Base-by-base conservation (phyloP, 2,797 vertebrate genomes). In the Channa striata region DNA sequence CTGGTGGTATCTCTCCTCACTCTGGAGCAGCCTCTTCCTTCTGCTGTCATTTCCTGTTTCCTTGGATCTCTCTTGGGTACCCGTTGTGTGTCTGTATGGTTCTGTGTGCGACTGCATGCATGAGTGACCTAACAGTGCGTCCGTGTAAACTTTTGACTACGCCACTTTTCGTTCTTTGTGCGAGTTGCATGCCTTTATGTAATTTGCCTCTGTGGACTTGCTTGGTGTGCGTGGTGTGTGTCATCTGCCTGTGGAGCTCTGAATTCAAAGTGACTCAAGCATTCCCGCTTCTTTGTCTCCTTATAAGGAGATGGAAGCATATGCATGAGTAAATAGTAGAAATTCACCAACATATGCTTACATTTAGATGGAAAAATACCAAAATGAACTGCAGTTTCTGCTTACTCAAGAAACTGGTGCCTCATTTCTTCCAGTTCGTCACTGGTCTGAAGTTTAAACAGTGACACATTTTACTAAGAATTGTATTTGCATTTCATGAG, bases 21-120 rank as follows among this genome's bases (percentile, higher is more conserved):
- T 92, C 69, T 85, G 91, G 93, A 92, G 68, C 58, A 43, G 73
- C 81, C 78, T 91, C 88, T 93, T 93, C 89, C 91, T 90, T 91
- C 93, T 92, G 92, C 90, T 91, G 90, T 91, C 84, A 92, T 91
- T 94, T 93, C 91, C 93, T 88, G 90, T 92, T 90, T 92, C 91
- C 90, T 89, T 86, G 91, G 88, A 92, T 84, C 91, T 91, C 73
- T 93, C 69, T 92, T 84, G 83, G 93, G 93, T 94, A 94, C 81
- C 83, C 72, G 33, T 58, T 83, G 11, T 76, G 48, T 64, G 52
- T 44, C 13, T 80, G 52, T 66, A 54, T 57, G 51, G 4, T 30
- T 30, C 25, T 30, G 43, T 50, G 50, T 20, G 13, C 33, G 53
- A 54, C 21, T 65, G 63, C 14, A 48, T 82, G 70, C 39, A 36